Conservation (phyloP, 2,113 vertebrate genomes). For the Halcyon malimbica region DNA sequence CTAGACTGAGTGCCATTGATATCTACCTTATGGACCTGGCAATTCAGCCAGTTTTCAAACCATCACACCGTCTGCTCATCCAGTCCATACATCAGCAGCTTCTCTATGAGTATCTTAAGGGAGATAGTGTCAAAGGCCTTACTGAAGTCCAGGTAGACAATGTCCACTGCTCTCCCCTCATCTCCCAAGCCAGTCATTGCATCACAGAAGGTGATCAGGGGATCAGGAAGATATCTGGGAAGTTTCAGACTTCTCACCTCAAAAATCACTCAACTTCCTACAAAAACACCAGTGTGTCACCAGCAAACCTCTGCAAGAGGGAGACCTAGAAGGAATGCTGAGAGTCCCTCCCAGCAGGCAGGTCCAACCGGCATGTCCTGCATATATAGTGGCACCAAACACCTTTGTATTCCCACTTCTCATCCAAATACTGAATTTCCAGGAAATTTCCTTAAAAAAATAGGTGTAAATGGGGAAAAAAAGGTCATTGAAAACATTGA, state of each 20-base stretch:
- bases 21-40: background rate
- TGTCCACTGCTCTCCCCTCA: background rate
- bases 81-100: background rate
- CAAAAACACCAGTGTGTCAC: background rate
- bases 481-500: background rate
- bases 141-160: background rate
- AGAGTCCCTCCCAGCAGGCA: background rate
- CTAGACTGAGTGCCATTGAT: background rate
- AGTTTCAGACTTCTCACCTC: background rate
- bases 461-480: background rate
- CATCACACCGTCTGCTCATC: background rate
- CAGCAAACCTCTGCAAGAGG: background rate
- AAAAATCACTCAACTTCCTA: background rate
- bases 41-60: background rate
- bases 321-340: background rate
- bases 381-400: background rate
- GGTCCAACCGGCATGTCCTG: background rate
- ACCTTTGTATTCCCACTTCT: background rate
- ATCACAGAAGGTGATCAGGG: background rate
- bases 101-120: background rate
- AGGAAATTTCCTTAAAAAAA: background rate
- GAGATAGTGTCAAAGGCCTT: background rate
- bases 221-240: background rate
- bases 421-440: background rate
- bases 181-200: background rate